Percentiles rank a stretch among this genome's conserved stretches.
Conservation (phyloP, 2,113 vertebrate genomes). For the Lagopus leucura region DNA sequence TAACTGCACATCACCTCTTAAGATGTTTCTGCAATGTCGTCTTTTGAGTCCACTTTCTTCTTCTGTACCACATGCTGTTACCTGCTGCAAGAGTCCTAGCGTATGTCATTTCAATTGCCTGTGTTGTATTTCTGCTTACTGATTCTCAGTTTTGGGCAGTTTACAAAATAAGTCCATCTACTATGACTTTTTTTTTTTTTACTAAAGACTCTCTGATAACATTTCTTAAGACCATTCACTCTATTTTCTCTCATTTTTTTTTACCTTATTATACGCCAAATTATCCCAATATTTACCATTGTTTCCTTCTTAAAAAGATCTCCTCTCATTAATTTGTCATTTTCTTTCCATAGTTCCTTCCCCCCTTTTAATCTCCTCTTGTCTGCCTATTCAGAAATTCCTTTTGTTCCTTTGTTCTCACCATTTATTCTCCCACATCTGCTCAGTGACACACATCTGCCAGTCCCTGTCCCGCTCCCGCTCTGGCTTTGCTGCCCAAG, state of each 20-base stretch:
- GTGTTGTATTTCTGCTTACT: not conserved
- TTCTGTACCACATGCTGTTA: rapidly evolving
- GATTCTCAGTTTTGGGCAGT: not conserved
- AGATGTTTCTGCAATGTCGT: not conserved
- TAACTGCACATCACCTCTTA: not conserved
- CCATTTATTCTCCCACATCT: not conserved
- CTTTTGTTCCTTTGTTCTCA: not conserved
- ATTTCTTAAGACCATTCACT: not conserved
- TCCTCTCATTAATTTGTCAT: not conserved
- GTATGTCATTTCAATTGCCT: not conserved
- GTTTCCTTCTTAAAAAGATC: not conserved
- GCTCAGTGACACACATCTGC: not conserved
- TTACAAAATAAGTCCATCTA: not conserved
- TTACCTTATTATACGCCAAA: not conserved
- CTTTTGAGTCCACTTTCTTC: not conserved
- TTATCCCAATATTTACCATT: not conserved
- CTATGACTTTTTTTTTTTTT: not conserved
- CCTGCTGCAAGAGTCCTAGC: not conserved
- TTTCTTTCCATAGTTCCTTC: not conserved
- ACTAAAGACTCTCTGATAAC: not conserved
- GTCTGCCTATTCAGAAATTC: not conserved
- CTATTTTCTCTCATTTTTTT: conserved; percentile 6
- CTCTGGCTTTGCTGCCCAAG: not conserved
- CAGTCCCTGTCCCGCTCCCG: not conserved
- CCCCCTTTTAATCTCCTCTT: not conserved